Percentiles rank a stretch among this genome's conserved stretches.
Conservation (phyloP, 2,113 vertebrate species). For the Petrocephalus microphthalmus region DNA sequence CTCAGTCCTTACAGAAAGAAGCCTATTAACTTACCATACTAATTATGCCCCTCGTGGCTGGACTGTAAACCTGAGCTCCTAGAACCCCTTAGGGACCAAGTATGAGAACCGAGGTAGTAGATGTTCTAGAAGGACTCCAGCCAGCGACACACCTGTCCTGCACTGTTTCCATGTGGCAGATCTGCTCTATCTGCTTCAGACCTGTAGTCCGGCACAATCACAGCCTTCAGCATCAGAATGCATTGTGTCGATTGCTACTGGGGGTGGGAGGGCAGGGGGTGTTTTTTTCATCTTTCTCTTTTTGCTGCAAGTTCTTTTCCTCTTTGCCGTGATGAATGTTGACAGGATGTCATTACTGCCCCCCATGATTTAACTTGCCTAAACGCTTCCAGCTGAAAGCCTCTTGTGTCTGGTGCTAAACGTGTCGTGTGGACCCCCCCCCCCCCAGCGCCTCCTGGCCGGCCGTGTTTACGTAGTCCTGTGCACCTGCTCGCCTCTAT, state of each 20-base stretch:
- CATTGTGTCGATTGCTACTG: neutral
- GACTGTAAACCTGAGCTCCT: neutral
- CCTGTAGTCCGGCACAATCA: neutral
- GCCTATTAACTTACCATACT: neutral
- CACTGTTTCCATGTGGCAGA: neutral
- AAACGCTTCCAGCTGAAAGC: slow-evolving; percentile 45
- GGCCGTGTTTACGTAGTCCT: slow-evolving; percentile 31
- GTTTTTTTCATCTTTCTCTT: slow-evolving; percentile 17
- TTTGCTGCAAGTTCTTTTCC: slow-evolving; percentile 33
- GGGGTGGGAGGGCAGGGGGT: neutral
- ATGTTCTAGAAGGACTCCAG: neutral
- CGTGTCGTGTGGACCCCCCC: slow-evolving; percentile 31
- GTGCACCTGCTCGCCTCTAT: slow-evolving; percentile 37
- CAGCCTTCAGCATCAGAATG: neutral
- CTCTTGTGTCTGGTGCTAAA: slow-evolving; percentile 30
- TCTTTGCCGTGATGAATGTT: slow-evolving; percentile 42
- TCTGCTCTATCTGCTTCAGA: neutral
- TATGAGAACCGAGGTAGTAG: neutral
- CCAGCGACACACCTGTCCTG: neutral
- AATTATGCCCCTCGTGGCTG: neutral
- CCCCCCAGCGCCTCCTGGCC: slow-evolving; percentile 23
- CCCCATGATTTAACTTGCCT: slow-evolving; percentile 43
- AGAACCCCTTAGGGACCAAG: neutral
- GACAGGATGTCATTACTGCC: slow-evolving; percentile 28
- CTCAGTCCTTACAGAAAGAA: neutral